Evolutionary conservation across 37 sponge, comb jelly and placozoan genomes (phyloP), one percentile per base, ranked within the genome.

Genomic region (Bolinopsis microptera): DNA sequence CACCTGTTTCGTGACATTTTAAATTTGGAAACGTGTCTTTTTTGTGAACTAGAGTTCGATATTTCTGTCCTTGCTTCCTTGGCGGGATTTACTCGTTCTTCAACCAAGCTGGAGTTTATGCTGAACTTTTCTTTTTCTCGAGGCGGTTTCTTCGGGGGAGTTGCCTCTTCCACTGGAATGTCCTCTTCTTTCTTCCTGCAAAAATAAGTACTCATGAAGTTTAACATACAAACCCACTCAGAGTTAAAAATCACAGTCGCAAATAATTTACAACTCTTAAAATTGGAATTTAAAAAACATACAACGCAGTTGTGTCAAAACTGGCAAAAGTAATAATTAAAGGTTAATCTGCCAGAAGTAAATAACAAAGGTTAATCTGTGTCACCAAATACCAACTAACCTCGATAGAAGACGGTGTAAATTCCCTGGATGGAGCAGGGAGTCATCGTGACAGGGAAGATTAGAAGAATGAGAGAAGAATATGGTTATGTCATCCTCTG

Each of bases 11-110:
- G 28, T 1, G 18, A 16, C 80, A 35, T 77, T 32, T 77, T 77
- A 32, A 77, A 77, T 32, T 36, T 77, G 0, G 80, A 77, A 0
- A 77, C 80, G 9, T 34, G 80, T 77, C 80, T 77, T n/a, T 70
- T 9, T 61, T 61, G 68, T 9, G 74, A 36, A 13, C 0, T 0
- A 34, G 80, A 3, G 33, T 21, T 1, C 1, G 80, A 34, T 24
- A 23, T 72, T 1, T 21, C 33, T 13, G 21, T 77, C 1, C 0
- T 32, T 18, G 35, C 0, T 1, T 33, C 80, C 33, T 13, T 21
- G 1, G 9, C 37, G 18, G 80, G 80, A 36, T 28, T 35, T 16
- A 18, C 5, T 35, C 80, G 35, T 36, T 77, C 80, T 18, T 35
- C 21, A 2, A 77, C 32, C 33, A 77, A 27, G 33, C 80, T 33